Evolutionary conservation across 2,113 vertebrate genomes (phyloP).

Genomic region (Chlorocebus sabaeus): DNA sequence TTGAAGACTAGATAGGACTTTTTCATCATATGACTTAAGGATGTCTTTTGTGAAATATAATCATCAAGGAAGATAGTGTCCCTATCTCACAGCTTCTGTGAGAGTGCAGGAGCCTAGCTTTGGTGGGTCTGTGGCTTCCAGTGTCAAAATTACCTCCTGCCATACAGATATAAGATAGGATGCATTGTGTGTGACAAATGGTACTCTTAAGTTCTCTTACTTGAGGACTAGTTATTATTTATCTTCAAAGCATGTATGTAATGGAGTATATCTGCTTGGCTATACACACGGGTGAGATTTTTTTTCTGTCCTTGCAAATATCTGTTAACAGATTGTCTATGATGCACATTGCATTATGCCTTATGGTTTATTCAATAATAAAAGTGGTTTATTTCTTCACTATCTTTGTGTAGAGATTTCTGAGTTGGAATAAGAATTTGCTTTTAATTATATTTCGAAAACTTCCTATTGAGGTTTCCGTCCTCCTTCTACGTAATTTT

Average conservation of each 20-base stretch:
- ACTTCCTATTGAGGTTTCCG: neutral
- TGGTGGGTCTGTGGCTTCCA: neutral
- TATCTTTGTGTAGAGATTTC: neutral
- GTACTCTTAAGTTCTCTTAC: neutral
- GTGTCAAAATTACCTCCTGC: neutral
- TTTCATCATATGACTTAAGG: neutral
- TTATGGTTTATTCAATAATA: neutral
- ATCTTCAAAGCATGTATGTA: neutral
- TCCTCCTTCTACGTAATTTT: neutral
- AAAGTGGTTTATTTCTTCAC: neutral
- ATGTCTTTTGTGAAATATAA: neutral
- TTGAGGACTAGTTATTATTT: slow-evolving; percentile 7
- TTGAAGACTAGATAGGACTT: neutral
- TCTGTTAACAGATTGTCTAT: neutral
- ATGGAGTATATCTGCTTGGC: neutral
- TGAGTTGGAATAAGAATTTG: neutral
- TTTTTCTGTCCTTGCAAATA: neutral
- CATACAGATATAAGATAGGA: neutral
- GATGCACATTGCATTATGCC: neutral
- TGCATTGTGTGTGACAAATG: neutral
- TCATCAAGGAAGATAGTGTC: neutral
- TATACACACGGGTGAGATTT: neutral
- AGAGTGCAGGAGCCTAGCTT: neutral
- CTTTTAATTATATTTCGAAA: neutral
- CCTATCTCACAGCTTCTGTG: neutral